Conservation (phyloP, 2,797 vertebrate genomes). For the Periparus ater region DNA sequence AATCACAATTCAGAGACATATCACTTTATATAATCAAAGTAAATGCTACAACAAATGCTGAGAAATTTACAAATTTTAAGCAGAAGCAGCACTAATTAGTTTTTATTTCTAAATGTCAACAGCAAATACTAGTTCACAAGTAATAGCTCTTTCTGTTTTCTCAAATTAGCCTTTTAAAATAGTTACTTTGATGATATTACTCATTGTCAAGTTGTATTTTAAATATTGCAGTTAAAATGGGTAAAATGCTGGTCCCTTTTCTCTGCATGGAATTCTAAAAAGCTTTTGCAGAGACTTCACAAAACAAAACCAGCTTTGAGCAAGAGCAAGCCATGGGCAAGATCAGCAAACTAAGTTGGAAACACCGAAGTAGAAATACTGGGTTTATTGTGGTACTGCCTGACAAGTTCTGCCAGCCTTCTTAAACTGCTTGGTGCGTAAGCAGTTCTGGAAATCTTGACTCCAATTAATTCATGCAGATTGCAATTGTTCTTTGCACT, state of each 20-base stretch:
- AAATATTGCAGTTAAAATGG: neutral
- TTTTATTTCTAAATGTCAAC: neutral
- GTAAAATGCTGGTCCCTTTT: neutral
- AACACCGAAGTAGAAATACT: neutral
- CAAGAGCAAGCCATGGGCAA: neutral
- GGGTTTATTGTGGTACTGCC: neutral
- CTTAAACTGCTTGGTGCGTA: neutral
- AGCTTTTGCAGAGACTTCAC: neutral
- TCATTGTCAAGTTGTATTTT: neutral
- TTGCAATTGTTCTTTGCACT: slow-evolving; percentile 55
- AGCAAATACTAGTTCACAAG: neutral
- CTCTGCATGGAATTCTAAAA: neutral
- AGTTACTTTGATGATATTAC: neutral
- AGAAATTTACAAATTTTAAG: neutral
- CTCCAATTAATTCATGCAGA: neutral
- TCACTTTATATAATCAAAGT: neutral
- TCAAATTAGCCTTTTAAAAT: neutral
- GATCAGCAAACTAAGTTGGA: neutral
- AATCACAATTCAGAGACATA: neutral
- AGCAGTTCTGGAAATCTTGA: neutral
- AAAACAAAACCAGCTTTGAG: neutral
- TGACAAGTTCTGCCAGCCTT: neutral
- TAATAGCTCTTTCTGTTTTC: neutral
- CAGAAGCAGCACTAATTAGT: neutral
- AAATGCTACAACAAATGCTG: neutral